Conservation (phyloP, 2,113 vertebrate species). For the Chionis minor region DNA sequence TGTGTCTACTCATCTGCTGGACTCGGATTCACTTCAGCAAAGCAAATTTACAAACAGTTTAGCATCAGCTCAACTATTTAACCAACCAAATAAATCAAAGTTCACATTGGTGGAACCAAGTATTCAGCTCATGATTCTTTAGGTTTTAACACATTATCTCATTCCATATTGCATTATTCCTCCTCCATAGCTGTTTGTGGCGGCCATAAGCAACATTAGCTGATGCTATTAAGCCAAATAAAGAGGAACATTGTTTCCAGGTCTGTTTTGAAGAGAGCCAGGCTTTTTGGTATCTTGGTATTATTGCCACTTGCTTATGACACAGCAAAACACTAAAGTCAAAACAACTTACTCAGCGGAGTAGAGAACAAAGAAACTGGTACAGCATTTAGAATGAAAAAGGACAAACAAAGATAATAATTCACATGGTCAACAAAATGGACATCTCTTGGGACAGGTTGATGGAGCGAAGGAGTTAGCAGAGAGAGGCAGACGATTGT, state of each 20-base stretch:
- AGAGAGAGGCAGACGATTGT: conserved; percentile 76
- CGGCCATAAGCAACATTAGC: not conserved
- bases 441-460: conserved; percentile 74
- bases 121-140: not conserved
- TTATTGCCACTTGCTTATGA: not conserved
- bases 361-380: conserved; percentile 11
- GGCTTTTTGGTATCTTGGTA: not conserved
- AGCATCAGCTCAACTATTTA: not conserved
- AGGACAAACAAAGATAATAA: conserved; percentile 70
- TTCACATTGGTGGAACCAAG: not conserved
- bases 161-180: not conserved
- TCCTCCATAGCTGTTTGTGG: not conserved
- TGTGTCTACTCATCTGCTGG: not conserved
- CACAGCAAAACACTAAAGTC: not conserved
- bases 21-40: not conserved
- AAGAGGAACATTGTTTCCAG: not conserved
- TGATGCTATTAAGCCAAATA: not conserved
- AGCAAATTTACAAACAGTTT: not conserved
- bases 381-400: conserved; percentile 67
- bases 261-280: not conserved
- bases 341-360: conserved; percentile 35
- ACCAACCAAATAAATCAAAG: not conserved
- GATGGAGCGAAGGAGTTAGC: conserved; percentile 64
- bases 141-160: not conserved
- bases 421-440: conserved; percentile 84